Percentiles rank a stretch among this genome's conserved stretches.
phyloP scores from a whole-genome alignment of 1,140 invertebrate species.

The Drosophila nikananu region DNA sequence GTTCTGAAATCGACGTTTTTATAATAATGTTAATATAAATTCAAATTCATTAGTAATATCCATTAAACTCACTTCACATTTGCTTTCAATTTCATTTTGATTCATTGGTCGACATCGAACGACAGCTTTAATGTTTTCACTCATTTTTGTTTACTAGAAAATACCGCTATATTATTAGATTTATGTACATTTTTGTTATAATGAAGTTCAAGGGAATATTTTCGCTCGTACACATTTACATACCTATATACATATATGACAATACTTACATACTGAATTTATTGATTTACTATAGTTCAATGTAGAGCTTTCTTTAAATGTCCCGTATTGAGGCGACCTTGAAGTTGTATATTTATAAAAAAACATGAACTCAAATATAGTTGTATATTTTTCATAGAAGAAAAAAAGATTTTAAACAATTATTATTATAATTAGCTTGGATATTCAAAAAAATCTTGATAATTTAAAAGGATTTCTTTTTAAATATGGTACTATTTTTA shows the following conservation, averaged over 20 bases:
- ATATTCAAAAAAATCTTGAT: neutral
- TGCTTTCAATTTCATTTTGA: slow-evolving; percentile 89
- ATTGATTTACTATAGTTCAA: neutral
- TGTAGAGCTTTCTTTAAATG: neutral
- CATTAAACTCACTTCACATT: slow-evolving; percentile 87
- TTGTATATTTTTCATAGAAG: neutral
- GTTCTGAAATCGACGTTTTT: slow-evolving; percentile 86
- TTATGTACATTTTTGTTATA: neutral
- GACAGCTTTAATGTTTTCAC: slow-evolving; percentile 95
- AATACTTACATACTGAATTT: neutral
- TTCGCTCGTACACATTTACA: neutral
- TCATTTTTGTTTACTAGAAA: slow-evolving; percentile 85
- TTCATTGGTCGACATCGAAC: slow-evolving; percentile 97
- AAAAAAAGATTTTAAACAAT: neutral
- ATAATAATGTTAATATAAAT: neutral
- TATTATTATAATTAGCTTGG: neutral
- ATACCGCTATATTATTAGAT: neutral
- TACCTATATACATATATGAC: neutral
- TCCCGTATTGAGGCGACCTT: neutral
- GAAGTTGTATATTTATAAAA: neutral
- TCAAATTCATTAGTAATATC: neutral
- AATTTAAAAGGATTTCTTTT: neutral
- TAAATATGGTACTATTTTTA: neutral
- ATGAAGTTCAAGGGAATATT: neutral
- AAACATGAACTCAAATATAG: neutral